Conservation (phyloP, 2,113 vertebrate species). For the Buteo buteo region DNA sequence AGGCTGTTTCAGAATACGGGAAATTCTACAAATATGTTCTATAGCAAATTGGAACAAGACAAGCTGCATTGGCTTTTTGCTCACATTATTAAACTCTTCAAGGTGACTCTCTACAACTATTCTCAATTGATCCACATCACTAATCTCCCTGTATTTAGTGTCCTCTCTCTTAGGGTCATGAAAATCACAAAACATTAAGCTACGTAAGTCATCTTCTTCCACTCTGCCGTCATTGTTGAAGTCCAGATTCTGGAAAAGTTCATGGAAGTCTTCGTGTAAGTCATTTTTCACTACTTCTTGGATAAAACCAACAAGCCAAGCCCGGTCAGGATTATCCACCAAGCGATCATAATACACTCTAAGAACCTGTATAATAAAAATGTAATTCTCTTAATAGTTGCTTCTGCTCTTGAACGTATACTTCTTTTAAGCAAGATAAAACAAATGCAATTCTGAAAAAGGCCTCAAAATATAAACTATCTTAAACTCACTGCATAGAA, state of each 20-base stretch:
- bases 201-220: conserved; percentile 86
- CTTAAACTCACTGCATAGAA: not conserved
- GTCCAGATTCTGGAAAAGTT: conserved; percentile 82
- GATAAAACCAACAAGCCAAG: conserved; percentile 82
- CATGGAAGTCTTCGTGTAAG: conserved; percentile 82
- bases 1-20: conserved; percentile 88
- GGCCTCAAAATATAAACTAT: not conserved
- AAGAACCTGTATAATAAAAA: conserved; percentile 75
- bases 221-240: conserved; percentile 79
- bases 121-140: conserved; percentile 72
- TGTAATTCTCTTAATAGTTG: not conserved
- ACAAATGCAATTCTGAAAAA: not conserved
- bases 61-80: conserved; percentile 88
- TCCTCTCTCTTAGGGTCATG: conserved; percentile 85
- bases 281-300: conserved; percentile 68
- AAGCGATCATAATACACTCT: conserved; percentile 90
- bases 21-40: conserved; percentile 88
- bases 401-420: not conserved
- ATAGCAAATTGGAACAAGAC: conserved; percentile 90
- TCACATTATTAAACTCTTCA: conserved; percentile 86
- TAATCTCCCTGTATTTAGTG: conserved; percentile 82
- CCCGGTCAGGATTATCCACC: conserved; percentile 79
- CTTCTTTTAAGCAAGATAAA: not conserved
- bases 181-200: conserved; percentile 93
- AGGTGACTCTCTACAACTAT: conserved; percentile 81